These are phyloP conservation scores for Neuroterus valhalla DNA, from an alignment of 1,140 invertebrate genomes.

Conservation along the genomic window DNA sequence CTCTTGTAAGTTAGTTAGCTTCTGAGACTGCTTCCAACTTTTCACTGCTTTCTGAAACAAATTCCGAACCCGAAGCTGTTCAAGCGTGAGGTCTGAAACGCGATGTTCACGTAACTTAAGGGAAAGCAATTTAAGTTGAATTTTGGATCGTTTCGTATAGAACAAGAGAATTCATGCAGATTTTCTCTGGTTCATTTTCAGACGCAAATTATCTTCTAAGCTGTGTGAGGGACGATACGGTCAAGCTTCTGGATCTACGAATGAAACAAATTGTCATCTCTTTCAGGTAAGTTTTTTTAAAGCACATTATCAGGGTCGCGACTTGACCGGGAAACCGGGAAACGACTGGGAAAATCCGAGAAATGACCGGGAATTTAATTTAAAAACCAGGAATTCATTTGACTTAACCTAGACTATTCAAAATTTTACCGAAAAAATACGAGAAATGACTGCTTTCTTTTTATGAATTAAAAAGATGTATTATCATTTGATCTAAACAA, in stretches of 20 bases:
- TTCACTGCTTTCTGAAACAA: neutral
- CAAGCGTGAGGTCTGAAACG: neutral
- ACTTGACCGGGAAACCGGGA: too few species aligned
- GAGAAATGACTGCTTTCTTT: too few species aligned
- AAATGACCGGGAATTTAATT: too few species aligned
- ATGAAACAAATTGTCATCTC: constrained; percentile 94
- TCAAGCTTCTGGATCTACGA: constrained; percentile 94
- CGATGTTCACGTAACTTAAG: neutral
- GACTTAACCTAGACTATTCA: too few species aligned
- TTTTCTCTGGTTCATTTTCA: constrained; percentile 74
- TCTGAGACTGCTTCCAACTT: neutral
- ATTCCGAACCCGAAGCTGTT: neutral
- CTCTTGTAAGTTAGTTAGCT: neutral
- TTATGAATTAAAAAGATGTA: too few species aligned
- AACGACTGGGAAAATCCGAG: too few species aligned
- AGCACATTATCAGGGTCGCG: too few species aligned
- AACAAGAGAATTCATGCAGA: neutral
- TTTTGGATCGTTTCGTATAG: neutral
- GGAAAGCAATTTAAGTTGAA: constrained; percentile 25
- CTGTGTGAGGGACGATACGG: constrained; percentile 95
- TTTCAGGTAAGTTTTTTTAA: constrained; percentile 82
- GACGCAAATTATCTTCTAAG: constrained; percentile 93
- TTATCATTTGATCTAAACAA: too few species aligned
- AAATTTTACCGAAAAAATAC: too few species aligned
- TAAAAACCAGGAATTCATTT: too few species aligned